A percentile compares a stretch with the other conserved stretches of the same genome.
Conservation (phyloP, 2,797 vertebrate genomes). For the Onychomys leucogaster region DNA sequence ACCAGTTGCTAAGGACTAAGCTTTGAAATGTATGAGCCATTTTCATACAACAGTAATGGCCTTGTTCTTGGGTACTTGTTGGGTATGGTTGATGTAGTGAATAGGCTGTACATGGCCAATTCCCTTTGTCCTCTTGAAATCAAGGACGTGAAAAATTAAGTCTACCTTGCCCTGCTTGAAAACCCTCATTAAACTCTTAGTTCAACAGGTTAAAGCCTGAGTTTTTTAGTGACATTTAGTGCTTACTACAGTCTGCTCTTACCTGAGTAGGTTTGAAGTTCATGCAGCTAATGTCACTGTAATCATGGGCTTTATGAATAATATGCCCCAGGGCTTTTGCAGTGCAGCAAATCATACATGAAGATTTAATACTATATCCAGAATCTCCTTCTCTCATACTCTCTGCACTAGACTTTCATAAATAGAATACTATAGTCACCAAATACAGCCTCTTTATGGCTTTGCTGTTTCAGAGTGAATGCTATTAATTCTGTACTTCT, state of each 20-base stretch:
- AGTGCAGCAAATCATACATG: background rate
- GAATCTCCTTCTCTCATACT: background rate
- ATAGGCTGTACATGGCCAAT: background rate
- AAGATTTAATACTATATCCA: background rate
- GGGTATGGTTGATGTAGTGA: background rate
- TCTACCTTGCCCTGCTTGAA: slow-evolving; percentile 51
- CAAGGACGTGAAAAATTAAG: background rate
- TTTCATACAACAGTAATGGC: background rate
- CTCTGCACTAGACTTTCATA: background rate
- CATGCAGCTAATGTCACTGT: background rate
- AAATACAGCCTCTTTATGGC: background rate
- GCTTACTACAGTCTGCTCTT: background rate
- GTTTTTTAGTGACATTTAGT: background rate
- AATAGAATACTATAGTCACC: background rate
- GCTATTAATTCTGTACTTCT: slow-evolving; percentile 2
- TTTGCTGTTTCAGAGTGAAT: slow-evolving; percentile 28
- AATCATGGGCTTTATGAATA: background rate
- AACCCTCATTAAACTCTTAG: background rate
- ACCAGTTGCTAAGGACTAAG: background rate
- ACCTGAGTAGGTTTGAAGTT: background rate
- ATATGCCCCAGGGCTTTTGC: background rate
- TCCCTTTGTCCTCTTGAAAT: background rate
- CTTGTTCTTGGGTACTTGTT: background rate
- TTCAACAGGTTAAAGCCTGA: background rate
- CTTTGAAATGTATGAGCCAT: background rate